Conservation (phyloP, 2,113 vertebrate genomes). For the Balaenoptera acutorostrata region DNA sequence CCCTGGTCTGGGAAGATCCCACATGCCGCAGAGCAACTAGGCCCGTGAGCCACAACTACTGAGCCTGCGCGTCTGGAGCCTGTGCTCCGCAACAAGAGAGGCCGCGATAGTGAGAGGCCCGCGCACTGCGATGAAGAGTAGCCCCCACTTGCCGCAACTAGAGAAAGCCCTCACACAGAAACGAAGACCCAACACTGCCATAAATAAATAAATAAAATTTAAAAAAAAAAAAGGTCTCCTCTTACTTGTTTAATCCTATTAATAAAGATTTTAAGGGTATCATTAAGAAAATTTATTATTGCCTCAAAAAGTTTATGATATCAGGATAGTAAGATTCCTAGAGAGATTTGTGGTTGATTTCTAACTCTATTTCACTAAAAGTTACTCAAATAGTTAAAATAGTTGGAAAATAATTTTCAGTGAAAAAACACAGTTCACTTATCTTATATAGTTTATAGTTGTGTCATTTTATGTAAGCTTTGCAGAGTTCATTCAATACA, state of each 20-base stretch:
- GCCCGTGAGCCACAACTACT: no score
- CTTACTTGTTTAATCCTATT: neutral
- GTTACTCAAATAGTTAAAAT: neutral
- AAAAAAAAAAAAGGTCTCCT: no score
- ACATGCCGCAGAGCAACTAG: no score
- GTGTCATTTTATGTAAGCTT: neutral
- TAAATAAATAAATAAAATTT: no score
- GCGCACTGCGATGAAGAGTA: no score
- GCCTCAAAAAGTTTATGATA: neutral
- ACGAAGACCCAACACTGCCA: no score
- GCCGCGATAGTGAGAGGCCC: no score
- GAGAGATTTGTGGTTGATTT: neutral
- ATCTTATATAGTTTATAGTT: neutral
- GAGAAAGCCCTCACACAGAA: no score
- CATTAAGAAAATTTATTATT: neutral
- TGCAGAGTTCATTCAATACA: neutral
- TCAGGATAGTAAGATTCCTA: neutral
- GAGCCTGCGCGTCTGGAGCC: no score
- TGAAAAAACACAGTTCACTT: neutral
- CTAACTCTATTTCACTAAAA: neutral
- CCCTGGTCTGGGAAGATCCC: no score
- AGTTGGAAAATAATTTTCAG: neutral
- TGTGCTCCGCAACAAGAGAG: no score
- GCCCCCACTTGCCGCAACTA: no score
- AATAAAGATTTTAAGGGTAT: neutral